Percentiles rank a stretch among this genome's conserved stretches.
Evolutionary conservation across 2,888 invertebrate species (phyloP).

Genomic region (Margaritifera margaritifera): DNA sequence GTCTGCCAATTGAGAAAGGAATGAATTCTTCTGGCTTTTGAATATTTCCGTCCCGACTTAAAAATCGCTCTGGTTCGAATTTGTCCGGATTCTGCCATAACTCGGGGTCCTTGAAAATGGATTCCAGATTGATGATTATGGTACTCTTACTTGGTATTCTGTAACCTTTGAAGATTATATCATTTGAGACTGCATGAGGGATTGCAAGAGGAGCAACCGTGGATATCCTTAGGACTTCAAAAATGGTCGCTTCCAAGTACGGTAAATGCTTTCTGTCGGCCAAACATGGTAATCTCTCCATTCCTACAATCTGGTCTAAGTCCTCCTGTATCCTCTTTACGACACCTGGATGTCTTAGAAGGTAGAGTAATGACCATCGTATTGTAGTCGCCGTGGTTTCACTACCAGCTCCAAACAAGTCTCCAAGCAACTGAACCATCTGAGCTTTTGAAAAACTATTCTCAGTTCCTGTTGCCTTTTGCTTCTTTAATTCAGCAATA

Average conservation of each 20-base stretch:
- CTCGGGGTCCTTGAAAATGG: conserved; percentile 41
- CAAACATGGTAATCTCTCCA: conserved; percentile 24
- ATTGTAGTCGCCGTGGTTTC: conserved; percentile 89
- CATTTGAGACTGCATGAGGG: conserved; percentile 34
- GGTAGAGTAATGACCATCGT: conserved; percentile 86
- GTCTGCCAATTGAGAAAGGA: conserved; percentile 38
- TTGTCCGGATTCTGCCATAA: conserved; percentile 42
- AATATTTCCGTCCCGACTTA: conserved; percentile 28
- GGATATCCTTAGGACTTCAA: conserved; percentile 50
- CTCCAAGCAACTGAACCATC: conserved; percentile 24
- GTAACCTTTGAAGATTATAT: conserved; percentile 53
- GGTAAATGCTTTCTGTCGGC: conserved; percentile 35
- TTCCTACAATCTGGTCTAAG: conserved; percentile 65
- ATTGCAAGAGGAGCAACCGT: conserved; percentile 48
- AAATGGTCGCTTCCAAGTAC: conserved; percentile 57
- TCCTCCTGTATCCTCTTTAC: conserved; percentile 37
- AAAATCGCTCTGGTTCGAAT: conserved; percentile 53
- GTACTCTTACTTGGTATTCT: conserved; percentile 51
- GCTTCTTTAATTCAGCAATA: conserved; percentile 19
- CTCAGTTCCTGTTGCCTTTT: background rate
- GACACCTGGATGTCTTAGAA: conserved; percentile 83
- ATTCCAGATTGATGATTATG: conserved; percentile 45
- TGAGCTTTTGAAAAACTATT: conserved; percentile 28
- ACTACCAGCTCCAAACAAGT: conserved; percentile 56
- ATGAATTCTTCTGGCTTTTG: conserved; percentile 28